These are phyloP conservation scores for Peromyscus nudipes DNA, from an alignment of 2,797 vertebrate species.

Conservation along the genomic window DNA sequence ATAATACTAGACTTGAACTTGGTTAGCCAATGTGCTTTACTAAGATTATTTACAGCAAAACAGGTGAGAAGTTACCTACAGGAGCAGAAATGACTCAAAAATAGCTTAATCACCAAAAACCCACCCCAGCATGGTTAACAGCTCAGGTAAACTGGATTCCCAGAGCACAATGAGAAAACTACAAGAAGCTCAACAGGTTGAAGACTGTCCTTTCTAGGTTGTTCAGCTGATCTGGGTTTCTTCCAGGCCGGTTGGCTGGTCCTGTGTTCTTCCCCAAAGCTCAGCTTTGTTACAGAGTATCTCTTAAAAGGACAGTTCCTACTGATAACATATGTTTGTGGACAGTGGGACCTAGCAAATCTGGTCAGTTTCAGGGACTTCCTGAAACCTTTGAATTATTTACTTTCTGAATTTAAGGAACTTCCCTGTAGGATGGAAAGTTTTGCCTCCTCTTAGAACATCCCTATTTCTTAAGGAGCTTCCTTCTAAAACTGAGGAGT, in stretches of 20 bases:
- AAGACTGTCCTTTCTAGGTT: not conserved
- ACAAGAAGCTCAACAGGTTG: not conserved
- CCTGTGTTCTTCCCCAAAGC: no score
- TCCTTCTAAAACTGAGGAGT: not conserved
- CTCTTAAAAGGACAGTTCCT: not conserved
- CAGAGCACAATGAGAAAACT: not conserved
- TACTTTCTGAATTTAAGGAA: not conserved
- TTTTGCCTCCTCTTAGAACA: not conserved
- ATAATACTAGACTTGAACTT: not conserved
- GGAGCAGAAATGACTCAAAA: not conserved
- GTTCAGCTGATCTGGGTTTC: not conserved
- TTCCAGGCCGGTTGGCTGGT: not conserved
- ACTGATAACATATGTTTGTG: not conserved
- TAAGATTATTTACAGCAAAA: not conserved
- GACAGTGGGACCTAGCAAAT: no score
- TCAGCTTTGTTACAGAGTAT: not conserved
- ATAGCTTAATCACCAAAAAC: not conserved
- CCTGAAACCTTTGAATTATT: not conserved
- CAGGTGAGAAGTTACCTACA: not conserved
- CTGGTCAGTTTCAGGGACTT: not conserved
- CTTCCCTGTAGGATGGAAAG: not conserved
- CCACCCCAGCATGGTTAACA: not conserved
- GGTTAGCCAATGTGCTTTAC: not conserved
- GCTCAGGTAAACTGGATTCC: not conserved
- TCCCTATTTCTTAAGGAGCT: not conserved